phyloP scores from a whole-genome alignment of 2,888 invertebrate genomes.

The Plusia festucae region DNA sequence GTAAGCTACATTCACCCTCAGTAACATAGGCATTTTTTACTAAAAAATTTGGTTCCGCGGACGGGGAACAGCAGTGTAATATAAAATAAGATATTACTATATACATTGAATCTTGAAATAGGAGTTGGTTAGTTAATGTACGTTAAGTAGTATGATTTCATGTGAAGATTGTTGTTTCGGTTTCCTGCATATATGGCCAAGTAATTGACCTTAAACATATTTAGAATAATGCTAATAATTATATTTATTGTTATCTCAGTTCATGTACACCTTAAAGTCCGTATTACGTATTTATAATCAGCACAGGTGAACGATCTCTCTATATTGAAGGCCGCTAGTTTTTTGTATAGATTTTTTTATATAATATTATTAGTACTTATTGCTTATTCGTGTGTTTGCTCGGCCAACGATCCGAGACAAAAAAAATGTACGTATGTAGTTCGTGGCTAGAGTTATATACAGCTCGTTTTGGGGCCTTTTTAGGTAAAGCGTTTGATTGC shows the following conservation, averaged over 20 bases:
- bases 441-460: slow-evolving; percentile 54
- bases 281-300: slow-evolving; percentile 47
- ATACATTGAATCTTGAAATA: no score
- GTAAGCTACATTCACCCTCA: no score
- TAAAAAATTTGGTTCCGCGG: no score
- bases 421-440: slow-evolving; percentile 65
- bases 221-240: slow-evolving; percentile 2
- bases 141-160: background rate
- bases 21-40: no score
- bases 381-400: slow-evolving; percentile 70
- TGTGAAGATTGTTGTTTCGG: background rate
- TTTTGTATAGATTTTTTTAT: slow-evolving; percentile 80
- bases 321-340: slow-evolving; percentile 84
- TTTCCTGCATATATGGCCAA: background rate
- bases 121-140: no score
- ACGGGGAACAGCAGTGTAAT: no score
- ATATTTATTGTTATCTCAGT: background rate
- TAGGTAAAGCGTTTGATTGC: slow-evolving; percentile 54
- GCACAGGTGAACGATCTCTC: slow-evolving; percentile 83
- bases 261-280: slow-evolving; percentile 23
- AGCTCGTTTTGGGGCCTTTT: slow-evolving; percentile 59
- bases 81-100: no score
- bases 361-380: slow-evolving; percentile 71
- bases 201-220: slow-evolving; percentile 4
- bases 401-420: slow-evolving; percentile 74